A percentile compares a stretch with the other conserved stretches of the same genome.
Evolutionary conservation across 2,113 vertebrate genomes (phyloP).

Genomic region (Muntiacus muntjak): DNA sequence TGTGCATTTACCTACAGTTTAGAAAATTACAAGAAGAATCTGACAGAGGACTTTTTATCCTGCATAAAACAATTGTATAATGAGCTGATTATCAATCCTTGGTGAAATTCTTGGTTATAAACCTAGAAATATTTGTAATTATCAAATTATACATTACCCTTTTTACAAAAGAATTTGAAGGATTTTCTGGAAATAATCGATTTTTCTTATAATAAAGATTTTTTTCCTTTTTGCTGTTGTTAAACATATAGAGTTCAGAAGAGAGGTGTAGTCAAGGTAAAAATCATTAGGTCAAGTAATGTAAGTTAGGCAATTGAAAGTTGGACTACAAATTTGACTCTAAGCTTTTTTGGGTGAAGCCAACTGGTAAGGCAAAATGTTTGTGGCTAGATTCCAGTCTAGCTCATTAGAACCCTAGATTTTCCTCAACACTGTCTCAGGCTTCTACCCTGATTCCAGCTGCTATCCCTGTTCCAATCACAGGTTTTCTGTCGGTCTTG

Average conservation of each 20-base stretch:
- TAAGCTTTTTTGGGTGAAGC: not conserved
- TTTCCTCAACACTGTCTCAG: not conserved
- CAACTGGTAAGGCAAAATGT: not conserved
- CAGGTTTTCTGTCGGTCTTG: not conserved
- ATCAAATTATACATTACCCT: not conserved
- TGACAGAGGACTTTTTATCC: not conserved
- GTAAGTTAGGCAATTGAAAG: not conserved
- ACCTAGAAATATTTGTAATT: slow-evolving; percentile 37
- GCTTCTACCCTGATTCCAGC: not conserved
- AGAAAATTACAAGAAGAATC: not conserved
- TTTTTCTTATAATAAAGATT: not conserved
- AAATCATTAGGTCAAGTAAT: not conserved
- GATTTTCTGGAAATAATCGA: not conserved
- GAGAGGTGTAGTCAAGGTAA: not conserved
- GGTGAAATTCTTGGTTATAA: slow-evolving; percentile 22
- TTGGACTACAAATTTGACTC: not conserved
- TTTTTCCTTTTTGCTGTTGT: not conserved
- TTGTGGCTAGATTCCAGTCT: not conserved
- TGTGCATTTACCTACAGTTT: not conserved
- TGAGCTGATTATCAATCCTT: not conserved
- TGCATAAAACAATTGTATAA: not conserved
- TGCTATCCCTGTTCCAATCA: not conserved
- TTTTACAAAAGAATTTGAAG: not conserved
- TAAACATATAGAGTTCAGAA: not conserved
- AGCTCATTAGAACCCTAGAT: not conserved